Evolutionary conservation across 2,113 vertebrate species (phyloP).

Genomic region (Oenanthe oenanthe): DNA sequence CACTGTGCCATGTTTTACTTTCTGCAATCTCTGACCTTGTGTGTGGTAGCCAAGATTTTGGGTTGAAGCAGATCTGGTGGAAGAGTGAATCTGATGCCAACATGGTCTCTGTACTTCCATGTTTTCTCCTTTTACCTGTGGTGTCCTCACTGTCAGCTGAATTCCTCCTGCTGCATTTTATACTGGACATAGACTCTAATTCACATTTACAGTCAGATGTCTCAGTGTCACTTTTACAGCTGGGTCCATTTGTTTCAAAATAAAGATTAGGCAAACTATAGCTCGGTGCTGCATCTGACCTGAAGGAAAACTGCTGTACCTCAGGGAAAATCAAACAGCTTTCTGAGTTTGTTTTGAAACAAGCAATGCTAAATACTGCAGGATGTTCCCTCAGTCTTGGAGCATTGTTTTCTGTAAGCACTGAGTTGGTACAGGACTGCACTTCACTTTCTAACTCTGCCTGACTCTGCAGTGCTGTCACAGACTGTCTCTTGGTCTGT

Average conservation of each 20-base stretch:
- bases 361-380: not conserved
- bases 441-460: not conserved
- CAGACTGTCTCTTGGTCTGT: not conserved
- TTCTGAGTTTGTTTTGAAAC: constrained; percentile 68
- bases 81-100: not conserved
- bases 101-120: not conserved
- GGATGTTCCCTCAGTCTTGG: not conserved
- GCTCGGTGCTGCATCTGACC: constrained; percentile 15
- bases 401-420: not conserved
- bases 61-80: not conserved
- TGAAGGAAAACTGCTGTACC: not conserved
- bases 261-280: constrained; percentile 68
- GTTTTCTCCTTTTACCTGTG: not conserved
- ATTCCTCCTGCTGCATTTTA: constrained; percentile 7
- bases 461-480: constrained; percentile 4
- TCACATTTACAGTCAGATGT: not conserved
- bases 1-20: constrained; percentile 49
- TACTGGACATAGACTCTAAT: constrained; percentile 8
- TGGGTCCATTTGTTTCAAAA: constrained; percentile 45
- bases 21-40: not conserved
- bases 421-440: not conserved
- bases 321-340: constrained; percentile 31
- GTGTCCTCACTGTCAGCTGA: not conserved
- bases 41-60: not conserved
- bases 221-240: not conserved